A percentile compares a stretch with the other conserved stretches of the same genome.
Conservation (phyloP, 2,797 vertebrate genomes). For the Pseudomugil gertrudae region DNA sequence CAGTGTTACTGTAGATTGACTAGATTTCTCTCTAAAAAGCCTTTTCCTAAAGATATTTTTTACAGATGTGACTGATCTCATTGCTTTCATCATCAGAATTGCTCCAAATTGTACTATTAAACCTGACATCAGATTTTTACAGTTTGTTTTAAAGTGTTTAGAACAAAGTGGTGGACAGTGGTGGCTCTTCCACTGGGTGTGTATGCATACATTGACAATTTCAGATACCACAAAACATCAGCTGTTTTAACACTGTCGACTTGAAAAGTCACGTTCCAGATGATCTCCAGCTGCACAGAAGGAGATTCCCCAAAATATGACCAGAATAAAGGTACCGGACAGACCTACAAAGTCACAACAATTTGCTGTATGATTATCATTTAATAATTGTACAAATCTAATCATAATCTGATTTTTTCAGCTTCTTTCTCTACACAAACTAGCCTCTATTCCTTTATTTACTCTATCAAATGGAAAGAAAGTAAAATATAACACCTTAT, state of each 20-base stretch:
- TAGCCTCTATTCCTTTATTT: background rate
- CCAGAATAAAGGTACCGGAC: background rate
- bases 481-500: constrained; percentile 22
- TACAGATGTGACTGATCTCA: background rate
- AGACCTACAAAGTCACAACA: background rate
- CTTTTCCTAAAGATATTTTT: background rate
- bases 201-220: background rate
- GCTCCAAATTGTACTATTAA: background rate
- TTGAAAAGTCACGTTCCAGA: background rate
- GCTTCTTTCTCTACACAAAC: background rate
- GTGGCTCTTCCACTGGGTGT: background rate
- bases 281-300: background rate
- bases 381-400: background rate
- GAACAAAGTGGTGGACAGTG: background rate
- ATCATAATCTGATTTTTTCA: background rate
- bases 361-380: background rate
- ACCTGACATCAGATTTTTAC: background rate
- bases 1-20: background rate
- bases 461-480: constrained; percentile 6
- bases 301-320: background rate
- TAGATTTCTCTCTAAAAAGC: background rate
- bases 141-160: background rate
- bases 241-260: background rate
- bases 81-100: background rate
- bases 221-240: background rate